Evolutionary conservation across 2,113 vertebrate genomes (phyloP).

Genomic region (Anoura caudifer): DNA sequence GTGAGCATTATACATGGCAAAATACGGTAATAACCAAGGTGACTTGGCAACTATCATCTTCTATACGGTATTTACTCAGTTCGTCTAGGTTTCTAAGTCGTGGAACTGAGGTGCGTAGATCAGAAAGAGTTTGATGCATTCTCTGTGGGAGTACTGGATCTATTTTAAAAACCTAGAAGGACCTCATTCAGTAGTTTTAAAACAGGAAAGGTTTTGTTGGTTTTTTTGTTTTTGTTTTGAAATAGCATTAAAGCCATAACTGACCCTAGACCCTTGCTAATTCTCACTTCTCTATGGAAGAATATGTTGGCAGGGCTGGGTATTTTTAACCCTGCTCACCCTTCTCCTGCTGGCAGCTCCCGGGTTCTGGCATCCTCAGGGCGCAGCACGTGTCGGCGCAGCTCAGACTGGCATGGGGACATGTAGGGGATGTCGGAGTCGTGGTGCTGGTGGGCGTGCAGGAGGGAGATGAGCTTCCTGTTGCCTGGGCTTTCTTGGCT

Average conservation of each 20-base stretch:
- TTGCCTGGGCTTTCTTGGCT: not conserved
- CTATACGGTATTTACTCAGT: not conserved
- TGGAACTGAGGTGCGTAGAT: not conserved
- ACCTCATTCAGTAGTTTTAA: not conserved
- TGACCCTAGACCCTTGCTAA: constrained; percentile 1
- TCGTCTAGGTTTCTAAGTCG: not conserved
- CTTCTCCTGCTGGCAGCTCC: not conserved
- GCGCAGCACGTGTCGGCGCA: not conserved
- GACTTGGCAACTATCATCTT: not conserved
- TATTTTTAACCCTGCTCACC: constrained; percentile 12
- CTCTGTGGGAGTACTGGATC: not conserved
- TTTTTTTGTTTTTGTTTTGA: not conserved
- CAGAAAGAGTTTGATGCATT: not conserved
- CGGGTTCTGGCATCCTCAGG: not conserved
- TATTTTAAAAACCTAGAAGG: not conserved
- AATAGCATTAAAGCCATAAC: not conserved
- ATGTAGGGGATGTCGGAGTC: not conserved
- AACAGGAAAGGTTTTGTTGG: not conserved
- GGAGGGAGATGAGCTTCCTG: not conserved
- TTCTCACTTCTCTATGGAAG: constrained; percentile 21
- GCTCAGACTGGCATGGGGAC: not conserved
- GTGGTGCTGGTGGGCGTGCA: not conserved
- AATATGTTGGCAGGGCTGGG: not conserved
- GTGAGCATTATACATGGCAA: too few species aligned
- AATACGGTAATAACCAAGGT: not conserved